These are phyloP conservation scores for Agelastica alni DNA, from an alignment of 2,888 invertebrate genomes.

Conservation along the genomic window DNA sequence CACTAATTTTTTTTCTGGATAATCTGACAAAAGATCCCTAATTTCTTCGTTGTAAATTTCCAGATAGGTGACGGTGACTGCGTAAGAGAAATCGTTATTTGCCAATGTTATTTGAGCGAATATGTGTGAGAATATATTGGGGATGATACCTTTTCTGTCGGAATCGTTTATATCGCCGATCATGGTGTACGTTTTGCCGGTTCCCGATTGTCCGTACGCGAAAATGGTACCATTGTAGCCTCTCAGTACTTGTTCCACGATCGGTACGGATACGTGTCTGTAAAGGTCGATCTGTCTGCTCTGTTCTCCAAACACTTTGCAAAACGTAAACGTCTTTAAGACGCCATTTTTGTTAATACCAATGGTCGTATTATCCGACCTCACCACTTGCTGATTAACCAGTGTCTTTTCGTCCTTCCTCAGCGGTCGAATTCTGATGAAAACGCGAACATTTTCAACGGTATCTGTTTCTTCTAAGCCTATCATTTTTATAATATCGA, in stretches of 20 bases:
- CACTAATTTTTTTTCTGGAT: conserved; percentile 71
- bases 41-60: conserved; percentile 99
- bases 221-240: conserved; percentile 93
- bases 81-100: conserved; percentile 74
- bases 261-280: conserved; percentile 89
- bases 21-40: conserved; percentile 78
- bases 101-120: conserved; percentile 94
- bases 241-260: conserved; percentile 90
- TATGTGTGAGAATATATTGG: conserved; percentile 96
- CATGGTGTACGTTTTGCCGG: conserved; percentile 98
- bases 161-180: conserved; percentile 83
- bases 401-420: conserved; percentile 69
- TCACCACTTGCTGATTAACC: conserved; percentile 12
- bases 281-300: conserved; percentile 90
- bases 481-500: not conserved
- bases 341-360: conserved; percentile 71
- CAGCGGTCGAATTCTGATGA: conserved; percentile 90
- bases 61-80: conserved; percentile 93
- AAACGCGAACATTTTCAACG: conserved; percentile 88
- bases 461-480: conserved; percentile 8
- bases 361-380: conserved; percentile 68
- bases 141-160: conserved; percentile 90
- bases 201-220: conserved; percentile 88
- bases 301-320: conserved; percentile 83
- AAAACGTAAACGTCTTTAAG: conserved; percentile 87